Evolutionary conservation across 1,140 invertebrate species (phyloP), one percentile per base, ranked within the genome.

Genomic region (Venturia canescens): DNA sequence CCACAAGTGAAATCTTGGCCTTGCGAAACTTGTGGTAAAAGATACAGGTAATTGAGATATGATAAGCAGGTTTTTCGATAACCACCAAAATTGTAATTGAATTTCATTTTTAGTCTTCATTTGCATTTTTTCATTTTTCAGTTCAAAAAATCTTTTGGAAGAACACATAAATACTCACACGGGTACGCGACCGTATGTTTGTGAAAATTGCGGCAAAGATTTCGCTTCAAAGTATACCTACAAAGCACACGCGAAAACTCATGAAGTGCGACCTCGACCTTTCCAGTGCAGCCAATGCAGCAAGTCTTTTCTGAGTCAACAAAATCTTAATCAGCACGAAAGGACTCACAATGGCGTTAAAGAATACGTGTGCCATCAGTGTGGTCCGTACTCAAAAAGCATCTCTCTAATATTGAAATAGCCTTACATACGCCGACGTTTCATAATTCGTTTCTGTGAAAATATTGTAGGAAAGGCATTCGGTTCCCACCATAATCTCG

Each of bases 141-240:
- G 94, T 80, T 95, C 94, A 0, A 93, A 93, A 53, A 94, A 94
- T 86, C 88, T 96, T 76, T 89, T 96, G 13, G 93, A 94, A 48
- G 96, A 96, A 86, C 96, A 96, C 82, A 93, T 93, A 70, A 96
- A 96, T 87, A 93, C 93, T 0, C 96, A 96, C 86, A 94, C 92
- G 1, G 96, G 95, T 0, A 84, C 92, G 38, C 89, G 95, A 6
- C 95, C 96, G 0, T 95, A 96, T 87, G 87, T 92, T 2, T 96
- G 96, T 84, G 84, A 90, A 0, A 86, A 92, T 18, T 97, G 96
- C 88, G 91, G 92, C 6, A 96, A 96, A 90, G 93, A 94, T 84
- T 96, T 96, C 88, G 94, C 96, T 1, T 96, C 95, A 1, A 96
- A 96, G 83, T 96, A 96, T 85, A 95, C 95, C 0, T 94, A 94